These are phyloP conservation scores for Trichogramma pretiosum DNA, from an alignment of 1,140 invertebrate species.

Conservation along the genomic window DNA sequence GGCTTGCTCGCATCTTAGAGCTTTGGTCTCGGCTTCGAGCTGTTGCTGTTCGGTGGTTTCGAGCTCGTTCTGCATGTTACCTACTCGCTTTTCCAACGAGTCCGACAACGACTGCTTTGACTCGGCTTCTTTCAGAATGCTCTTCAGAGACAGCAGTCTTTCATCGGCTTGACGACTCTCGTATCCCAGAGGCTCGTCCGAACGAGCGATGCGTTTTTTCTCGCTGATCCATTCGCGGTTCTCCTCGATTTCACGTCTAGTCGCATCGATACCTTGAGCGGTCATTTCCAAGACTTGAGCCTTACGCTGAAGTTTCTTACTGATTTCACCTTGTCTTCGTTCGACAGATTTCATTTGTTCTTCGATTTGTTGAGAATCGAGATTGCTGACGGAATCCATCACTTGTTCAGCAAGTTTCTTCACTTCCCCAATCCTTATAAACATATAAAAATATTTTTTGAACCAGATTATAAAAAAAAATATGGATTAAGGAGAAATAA, in stretches of 20 bases:
- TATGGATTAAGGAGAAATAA: not conserved
- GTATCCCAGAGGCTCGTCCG: constrained; percentile 61
- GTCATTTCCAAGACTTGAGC: constrained; percentile 70
- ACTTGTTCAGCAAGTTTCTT: constrained; percentile 61
- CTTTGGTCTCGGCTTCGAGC: constrained; percentile 57
- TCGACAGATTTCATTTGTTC: constrained; percentile 77
- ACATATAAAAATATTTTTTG: not conserved
- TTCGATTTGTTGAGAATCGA: constrained; percentile 84
- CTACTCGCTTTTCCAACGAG: constrained; percentile 71
- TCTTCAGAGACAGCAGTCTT: constrained; percentile 59
- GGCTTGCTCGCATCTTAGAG: constrained; percentile 60
- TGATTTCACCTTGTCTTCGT: constrained; percentile 70
- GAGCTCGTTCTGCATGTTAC: constrained; percentile 75
- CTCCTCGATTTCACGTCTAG: constrained; percentile 63
- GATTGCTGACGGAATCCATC: constrained; percentile 70
- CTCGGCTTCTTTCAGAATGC: constrained; percentile 73
- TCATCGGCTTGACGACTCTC: constrained; percentile 67
- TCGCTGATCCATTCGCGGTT: constrained; percentile 72
- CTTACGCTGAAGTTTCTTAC: constrained; percentile 75
- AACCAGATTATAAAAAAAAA: not conserved
- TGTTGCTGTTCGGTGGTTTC: constrained; percentile 68
- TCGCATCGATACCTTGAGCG: constrained; percentile 69
- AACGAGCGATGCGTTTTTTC: constrained; percentile 59
- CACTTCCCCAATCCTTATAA: constrained; percentile 52
- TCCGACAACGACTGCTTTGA: constrained; percentile 74